Base-by-base conservation (phyloP, 2,113 vertebrate species). In the Cyprinodon tularosa region DNA sequence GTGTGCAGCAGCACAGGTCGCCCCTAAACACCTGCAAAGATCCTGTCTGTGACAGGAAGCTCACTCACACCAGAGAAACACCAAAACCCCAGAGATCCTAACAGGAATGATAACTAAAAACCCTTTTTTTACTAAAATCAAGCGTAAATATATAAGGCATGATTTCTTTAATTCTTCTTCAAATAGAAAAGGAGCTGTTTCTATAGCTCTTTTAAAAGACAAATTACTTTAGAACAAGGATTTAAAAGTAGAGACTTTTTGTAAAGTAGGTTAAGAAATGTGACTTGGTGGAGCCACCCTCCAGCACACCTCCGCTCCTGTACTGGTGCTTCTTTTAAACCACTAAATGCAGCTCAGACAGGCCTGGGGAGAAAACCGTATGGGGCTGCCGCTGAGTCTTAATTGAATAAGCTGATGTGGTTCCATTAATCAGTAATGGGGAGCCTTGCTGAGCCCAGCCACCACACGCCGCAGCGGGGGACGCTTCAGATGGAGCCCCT, bases 391-490 rank as follows among this genome's bases (percentile, higher is more conserved):
- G 62, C 84, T 73, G 82, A 88, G 78, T 78, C 88, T 88, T 92
- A 91, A 92, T 92, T 92, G 89, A 92, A 91, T 59, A 84, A 83
- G 68, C 81, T 78, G 85, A 90, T 89, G 88, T 48, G 76, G 79
- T 77, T 88, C 86, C 83, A 91, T 93, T 91, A 91, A 92, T 87
- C 89, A 88, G 88, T 91, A 91, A 92, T 91, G 85, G 86, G 84
- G 76, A 86, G 66, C 13, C 90, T 72, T 84, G 89, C 89, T 90
- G 91, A 69, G 88, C 84, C 68, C 64, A 60, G 79, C 82, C 86
- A 86, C 84, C 83, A 71, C 82, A 85, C 80, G 42, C 59, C 91
- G 4, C 91, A 79, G 88, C 88, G 44, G 88, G 90, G 66, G 85
- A 80, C 84, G 73, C 20, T 45, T 73, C 85, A 84, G 88, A 89